Evolutionary conservation across 2,797 vertebrate species (phyloP).

Genomic region (Glossophaga mutica): DNA sequence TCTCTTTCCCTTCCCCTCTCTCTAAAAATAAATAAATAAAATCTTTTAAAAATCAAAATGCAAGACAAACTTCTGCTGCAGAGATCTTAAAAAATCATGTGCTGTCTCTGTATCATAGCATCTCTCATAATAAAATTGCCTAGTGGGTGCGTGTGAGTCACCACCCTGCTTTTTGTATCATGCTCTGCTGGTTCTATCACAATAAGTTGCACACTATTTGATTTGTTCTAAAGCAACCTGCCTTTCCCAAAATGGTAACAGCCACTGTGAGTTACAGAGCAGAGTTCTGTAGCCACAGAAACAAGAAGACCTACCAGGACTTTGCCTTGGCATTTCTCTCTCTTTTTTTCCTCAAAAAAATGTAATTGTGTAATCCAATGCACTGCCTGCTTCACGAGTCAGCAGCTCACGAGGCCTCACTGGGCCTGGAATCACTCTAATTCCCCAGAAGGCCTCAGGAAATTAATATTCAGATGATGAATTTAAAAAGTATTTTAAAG

Average conservation of each 20-base stretch:
- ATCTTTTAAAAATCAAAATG: no score
- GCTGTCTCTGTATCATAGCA: not conserved
- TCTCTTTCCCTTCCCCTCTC: no score
- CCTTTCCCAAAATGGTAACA: not conserved
- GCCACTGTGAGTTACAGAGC: not conserved
- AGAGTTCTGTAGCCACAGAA: not conserved
- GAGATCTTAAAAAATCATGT: not conserved
- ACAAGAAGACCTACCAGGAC: not conserved
- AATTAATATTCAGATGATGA: constrained; percentile 62
- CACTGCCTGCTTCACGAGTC: constrained; percentile 61
- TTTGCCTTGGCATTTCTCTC: constrained; percentile 15
- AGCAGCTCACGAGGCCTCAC: constrained; percentile 41
- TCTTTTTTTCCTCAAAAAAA: constrained; percentile 28
- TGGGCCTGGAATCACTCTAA: constrained; percentile 36
- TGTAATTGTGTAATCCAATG: constrained; percentile 27
- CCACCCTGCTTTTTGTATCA: not conserved
- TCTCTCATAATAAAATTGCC: not conserved
- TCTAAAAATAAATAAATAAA: no score
- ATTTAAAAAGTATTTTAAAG: not conserved
- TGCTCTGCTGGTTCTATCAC: not conserved
- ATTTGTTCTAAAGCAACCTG: not conserved
- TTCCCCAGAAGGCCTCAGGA: constrained; percentile 54
- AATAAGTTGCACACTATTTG: not conserved
- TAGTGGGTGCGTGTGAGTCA: not conserved
- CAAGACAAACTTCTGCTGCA: not conserved